Evolutionary conservation across 2,797 vertebrate genomes (phyloP).

Genomic region (Enteromius viviparus): DNA sequence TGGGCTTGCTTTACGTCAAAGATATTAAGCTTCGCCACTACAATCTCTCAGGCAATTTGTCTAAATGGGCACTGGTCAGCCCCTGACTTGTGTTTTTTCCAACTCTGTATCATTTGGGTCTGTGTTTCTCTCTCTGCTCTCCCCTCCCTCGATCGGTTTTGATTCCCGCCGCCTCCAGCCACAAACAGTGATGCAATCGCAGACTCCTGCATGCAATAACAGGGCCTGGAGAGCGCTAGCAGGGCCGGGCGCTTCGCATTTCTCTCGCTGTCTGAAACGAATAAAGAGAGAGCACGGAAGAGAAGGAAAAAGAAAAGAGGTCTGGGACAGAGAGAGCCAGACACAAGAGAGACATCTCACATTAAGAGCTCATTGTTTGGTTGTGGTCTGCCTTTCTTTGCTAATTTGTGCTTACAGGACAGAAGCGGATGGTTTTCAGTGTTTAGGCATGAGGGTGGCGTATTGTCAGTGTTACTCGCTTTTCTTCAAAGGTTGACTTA

Average conservation of each 20-base stretch:
- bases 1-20: background rate
- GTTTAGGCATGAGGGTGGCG: background rate
- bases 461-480: background rate
- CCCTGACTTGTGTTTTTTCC: conserved; percentile 25
- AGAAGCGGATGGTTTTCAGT: background rate
- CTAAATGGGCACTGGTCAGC: background rate
- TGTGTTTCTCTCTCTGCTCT: conserved; percentile 5
- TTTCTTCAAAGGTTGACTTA: conserved; percentile 16
- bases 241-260: conserved; percentile 71
- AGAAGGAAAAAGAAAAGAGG: conserved; percentile 41
- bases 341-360: conserved; percentile 50
- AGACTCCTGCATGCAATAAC: conserved; percentile 77
- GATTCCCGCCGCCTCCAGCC: conserved; percentile 75
- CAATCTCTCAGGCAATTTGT: conserved; percentile 37
- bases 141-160: conserved; percentile 31
- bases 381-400: conserved; percentile 23
- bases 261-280: conserved; percentile 66
- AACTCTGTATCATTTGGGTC: conserved; percentile 24
- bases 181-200: conserved; percentile 81
- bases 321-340: conserved; percentile 52
- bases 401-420: conserved; percentile 18
- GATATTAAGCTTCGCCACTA: background rate
- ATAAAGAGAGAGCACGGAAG: conserved; percentile 62
- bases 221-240: conserved; percentile 70
- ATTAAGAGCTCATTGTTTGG: conserved; percentile 63